Percentiles rank a stretch among this genome's conserved stretches.
Conservation (phyloP, 2,888 invertebrate species). For the Drosophila kuntzei region DNA sequence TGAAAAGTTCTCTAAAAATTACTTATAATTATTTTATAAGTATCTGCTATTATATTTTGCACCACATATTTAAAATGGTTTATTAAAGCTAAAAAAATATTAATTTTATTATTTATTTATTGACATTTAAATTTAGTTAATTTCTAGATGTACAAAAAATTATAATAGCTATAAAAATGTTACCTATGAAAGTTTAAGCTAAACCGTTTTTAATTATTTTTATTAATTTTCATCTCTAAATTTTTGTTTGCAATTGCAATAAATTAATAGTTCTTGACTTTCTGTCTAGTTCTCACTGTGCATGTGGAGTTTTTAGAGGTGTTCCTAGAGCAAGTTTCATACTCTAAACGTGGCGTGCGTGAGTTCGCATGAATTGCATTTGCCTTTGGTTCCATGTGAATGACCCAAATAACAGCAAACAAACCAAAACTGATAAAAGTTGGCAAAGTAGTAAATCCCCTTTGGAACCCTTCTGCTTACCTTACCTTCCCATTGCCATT, state of each 20-base stretch:
- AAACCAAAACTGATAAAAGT: conserved; percentile 60
- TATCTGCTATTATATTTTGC: too few relatives aligned
- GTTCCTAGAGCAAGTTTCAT: conserved; percentile 7
- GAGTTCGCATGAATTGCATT: conserved; percentile 61
- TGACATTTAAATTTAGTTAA: too few relatives aligned
- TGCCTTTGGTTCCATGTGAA: conserved; percentile 81
- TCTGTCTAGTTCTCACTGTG: conserved; percentile 40
- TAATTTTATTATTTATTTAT: too few relatives aligned
- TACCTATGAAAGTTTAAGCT: too few relatives aligned
- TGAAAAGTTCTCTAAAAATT: too few relatives aligned
- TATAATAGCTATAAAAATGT: too few relatives aligned
- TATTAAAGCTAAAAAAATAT: too few relatives aligned
- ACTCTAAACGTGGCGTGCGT: conserved; percentile 47
- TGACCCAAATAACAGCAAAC: conserved; percentile 84
- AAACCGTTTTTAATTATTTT: not conserved
- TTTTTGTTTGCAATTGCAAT: not conserved
- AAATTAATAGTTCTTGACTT: conserved; percentile 8
- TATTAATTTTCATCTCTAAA: not conserved
- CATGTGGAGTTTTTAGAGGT: conserved; percentile 4
- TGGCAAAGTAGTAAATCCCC: conserved; percentile 36
- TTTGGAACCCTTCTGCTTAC: conserved; percentile 31
- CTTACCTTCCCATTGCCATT: conserved; percentile 70
- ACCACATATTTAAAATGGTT: too few relatives aligned
- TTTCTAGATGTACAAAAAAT: too few relatives aligned
- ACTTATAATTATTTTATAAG: too few relatives aligned